Conservation (phyloP, 2,113 vertebrate species). For the Glaucidium brasilianum region DNA sequence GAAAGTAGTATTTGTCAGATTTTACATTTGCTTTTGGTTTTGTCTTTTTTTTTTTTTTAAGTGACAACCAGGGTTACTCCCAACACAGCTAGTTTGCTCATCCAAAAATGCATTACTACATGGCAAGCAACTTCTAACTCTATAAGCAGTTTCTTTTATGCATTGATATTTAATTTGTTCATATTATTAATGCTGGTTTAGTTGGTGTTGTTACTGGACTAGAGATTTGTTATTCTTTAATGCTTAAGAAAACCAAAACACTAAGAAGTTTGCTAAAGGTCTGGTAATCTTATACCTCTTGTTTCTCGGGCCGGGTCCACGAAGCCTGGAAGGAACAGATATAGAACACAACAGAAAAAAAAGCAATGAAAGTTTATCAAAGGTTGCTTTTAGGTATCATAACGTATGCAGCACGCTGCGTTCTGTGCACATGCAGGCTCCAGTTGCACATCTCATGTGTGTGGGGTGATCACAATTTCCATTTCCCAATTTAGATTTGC, state of each 20-base stretch:
- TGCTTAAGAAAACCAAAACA: conserved; percentile 18
- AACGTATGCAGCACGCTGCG: conserved; percentile 22
- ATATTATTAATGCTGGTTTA: conserved; percentile 59
- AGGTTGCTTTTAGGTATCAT: conserved; percentile 61
- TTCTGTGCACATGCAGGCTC: conserved; percentile 76
- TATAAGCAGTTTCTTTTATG: conserved; percentile 43
- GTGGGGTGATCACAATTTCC: background rate
- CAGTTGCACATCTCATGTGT: background rate
- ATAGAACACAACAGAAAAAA: conserved; percentile 84
- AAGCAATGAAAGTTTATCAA: conserved; percentile 78
- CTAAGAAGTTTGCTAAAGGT: conserved; percentile 79
- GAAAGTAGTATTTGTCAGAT: conserved; percentile 13
- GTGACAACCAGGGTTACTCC: conserved; percentile 23
- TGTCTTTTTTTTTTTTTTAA: background rate
- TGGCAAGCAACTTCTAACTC: conserved; percentile 58
- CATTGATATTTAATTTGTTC: background rate
- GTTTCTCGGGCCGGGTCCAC: conserved; percentile 97
- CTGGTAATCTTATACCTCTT: conserved; percentile 93
- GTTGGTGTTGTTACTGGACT: conserved; percentile 62
- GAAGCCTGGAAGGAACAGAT: conserved; percentile 97
- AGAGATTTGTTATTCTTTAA: conserved; percentile 70
- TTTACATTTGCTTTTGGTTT: background rate
- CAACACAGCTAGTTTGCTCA: conserved; percentile 76
- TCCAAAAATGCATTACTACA: conserved; percentile 27
- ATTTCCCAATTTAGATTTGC: background rate